These are phyloP conservation scores for Pectinophora gossypiella DNA, from an alignment of 1,140 invertebrate genomes.

Conservation along the genomic window DNA sequence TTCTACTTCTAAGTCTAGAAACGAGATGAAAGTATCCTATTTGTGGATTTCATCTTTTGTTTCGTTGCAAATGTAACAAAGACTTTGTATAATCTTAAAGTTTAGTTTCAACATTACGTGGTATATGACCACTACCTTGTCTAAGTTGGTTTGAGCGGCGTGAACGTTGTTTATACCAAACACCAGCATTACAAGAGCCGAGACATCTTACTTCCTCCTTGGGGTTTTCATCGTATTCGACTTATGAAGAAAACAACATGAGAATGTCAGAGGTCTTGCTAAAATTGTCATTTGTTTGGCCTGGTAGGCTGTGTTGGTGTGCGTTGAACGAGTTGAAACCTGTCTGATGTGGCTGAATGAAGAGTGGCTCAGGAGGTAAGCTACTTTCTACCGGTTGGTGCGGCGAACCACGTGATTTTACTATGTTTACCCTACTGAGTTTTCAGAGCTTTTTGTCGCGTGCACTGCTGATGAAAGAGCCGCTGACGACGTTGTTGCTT, in stretches of 20 bases:
- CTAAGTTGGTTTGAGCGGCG: too few relatives aligned
- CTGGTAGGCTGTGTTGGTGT: constrained; percentile 15
- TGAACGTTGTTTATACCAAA: too few relatives aligned
- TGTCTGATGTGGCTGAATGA: constrained; percentile 64
- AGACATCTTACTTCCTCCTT: too few relatives aligned
- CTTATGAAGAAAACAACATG: too few relatives aligned
- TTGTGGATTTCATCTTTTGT: too few relatives aligned
- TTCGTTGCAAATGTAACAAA: neutral
- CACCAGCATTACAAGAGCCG: neutral
- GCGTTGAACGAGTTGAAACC: constrained; percentile 52
- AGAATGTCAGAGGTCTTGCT: neutral
- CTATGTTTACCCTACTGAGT: constrained; percentile 24
- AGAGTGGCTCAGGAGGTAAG: constrained; percentile 62
- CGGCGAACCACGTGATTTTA: constrained; percentile 28
- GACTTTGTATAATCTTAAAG: neutral
- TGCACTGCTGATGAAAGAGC: too few relatives aligned
- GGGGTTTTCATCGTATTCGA: too few relatives aligned
- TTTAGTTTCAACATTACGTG: too few relatives aligned
- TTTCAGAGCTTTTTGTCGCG: neutral
- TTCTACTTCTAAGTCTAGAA: too few relatives aligned
- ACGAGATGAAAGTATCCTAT: too few relatives aligned
- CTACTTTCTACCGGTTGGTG: constrained; percentile 61
- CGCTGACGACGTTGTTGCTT: too few relatives aligned
- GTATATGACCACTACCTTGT: too few relatives aligned
- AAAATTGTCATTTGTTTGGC: neutral